Conservation (phyloP, 2,888 invertebrate genomes). For the Pheosia tremula region DNA sequence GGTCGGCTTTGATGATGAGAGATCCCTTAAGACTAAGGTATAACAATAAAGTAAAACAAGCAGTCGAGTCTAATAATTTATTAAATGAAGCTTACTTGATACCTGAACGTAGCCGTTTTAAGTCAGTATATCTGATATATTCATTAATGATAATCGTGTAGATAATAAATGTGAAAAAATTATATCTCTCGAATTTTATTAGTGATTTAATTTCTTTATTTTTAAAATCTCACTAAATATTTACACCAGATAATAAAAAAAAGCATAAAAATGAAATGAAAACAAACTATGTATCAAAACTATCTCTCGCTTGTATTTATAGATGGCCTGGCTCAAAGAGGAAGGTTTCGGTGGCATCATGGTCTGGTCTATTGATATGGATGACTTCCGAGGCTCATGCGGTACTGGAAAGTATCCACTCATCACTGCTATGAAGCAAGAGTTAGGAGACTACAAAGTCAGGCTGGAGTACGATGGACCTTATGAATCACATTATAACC, state of each 20-base stretch:
- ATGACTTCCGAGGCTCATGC: constrained; percentile 96
- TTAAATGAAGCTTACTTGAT: background rate
- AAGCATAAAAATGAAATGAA: too few relatives aligned
- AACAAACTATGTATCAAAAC: too few relatives aligned
- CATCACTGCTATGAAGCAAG: constrained; percentile 93
- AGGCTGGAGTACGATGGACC: constrained; percentile 94
- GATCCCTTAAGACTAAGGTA: constrained; percentile 96
- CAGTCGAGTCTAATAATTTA: background rate
- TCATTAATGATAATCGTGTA: too few relatives aligned
- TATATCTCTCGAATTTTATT: too few relatives aligned
- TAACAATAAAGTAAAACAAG: constrained; percentile 12
- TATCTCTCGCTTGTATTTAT: constrained; percentile 15
- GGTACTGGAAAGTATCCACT: constrained; percentile 96
- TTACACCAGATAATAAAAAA: too few relatives aligned
- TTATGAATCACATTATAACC: constrained; percentile 88
- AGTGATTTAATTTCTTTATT: too few relatives aligned
- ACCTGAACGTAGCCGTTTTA: too few relatives aligned
- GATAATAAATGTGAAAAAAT: too few relatives aligned
- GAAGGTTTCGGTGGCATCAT: constrained; percentile 98
- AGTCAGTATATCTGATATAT: too few relatives aligned
- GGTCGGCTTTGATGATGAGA: constrained; percentile 97
- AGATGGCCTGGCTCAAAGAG: constrained; percentile 97
- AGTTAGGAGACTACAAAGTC: constrained; percentile 92
- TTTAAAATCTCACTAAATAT: too few relatives aligned
- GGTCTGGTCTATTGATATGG: constrained; percentile 99